A percentile compares a stretch with the other conserved stretches of the same genome.
These are phyloP conservation scores for Passer domesticus DNA, from an alignment of 2,113 vertebrate species.

Conservation along the genomic window DNA sequence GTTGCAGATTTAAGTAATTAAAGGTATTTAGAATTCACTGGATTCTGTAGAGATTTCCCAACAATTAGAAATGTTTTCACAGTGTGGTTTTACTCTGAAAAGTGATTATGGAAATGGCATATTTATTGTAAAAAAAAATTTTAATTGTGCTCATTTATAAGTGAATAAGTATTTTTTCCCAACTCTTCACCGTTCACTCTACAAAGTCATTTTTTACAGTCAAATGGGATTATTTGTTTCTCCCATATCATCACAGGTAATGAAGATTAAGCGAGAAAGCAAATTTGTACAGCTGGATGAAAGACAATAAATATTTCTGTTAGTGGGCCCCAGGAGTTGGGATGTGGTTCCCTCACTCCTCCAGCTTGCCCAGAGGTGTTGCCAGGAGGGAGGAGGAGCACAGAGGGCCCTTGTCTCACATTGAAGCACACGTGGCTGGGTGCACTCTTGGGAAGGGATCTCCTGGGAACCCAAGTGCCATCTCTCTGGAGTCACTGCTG, in stretches of 20 bases:
- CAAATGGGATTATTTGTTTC: constrained; percentile 5
- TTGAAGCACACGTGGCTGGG: background rate
- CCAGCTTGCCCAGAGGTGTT: background rate
- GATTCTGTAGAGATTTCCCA: constrained; percentile 24
- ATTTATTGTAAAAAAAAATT: background rate
- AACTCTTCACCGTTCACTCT: background rate
- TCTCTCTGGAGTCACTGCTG: background rate
- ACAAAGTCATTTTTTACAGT: background rate
- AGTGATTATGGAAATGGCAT: constrained; percentile 8
- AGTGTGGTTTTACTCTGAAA: background rate
- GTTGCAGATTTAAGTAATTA: constrained; percentile 37
- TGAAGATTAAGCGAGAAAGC: background rate
- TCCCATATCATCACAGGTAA: background rate
- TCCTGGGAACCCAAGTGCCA: background rate
- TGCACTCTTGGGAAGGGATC: background rate
- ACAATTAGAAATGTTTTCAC: constrained; percentile 29
- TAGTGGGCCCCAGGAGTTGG: background rate
- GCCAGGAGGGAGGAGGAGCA: background rate
- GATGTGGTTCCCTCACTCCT: background rate
- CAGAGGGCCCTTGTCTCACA: background rate
- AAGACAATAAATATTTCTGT: background rate
- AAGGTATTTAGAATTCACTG: constrained; percentile 38
- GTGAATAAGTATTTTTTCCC: background rate
- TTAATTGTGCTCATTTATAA: background rate
- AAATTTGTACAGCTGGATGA: background rate